These are phyloP conservation scores for Orbicella faveolata DNA, from an alignment of 64 coral and sea anemone species.

Conservation along the genomic window DNA sequence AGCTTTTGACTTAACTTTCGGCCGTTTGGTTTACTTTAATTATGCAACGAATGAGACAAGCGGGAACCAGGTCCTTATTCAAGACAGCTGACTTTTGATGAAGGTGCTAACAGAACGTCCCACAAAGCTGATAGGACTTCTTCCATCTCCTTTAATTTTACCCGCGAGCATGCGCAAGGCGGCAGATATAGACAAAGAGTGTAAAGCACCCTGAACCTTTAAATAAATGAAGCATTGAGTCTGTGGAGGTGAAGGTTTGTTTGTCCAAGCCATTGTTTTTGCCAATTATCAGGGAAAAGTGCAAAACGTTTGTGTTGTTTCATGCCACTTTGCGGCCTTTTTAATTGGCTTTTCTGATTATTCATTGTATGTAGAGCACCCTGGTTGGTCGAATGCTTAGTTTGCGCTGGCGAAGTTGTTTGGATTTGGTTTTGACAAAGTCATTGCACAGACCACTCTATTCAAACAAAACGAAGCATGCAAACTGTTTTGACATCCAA, in stretches of 20 bases:
- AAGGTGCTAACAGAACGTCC: no score
- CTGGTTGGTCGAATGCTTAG: background rate
- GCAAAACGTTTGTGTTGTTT: background rate
- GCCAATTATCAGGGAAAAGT: background rate
- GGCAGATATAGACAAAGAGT: background rate
- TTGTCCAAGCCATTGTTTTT: background rate
- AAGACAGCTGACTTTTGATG: no score
- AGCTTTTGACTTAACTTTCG: no score
- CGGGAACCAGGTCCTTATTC: no score
- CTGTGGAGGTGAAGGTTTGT: background rate
- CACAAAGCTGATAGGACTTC: no score
- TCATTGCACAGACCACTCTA: background rate
- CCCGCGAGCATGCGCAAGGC: background rate
- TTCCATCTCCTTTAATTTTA: background rate
- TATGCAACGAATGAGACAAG: no score
- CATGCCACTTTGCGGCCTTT: background rate
- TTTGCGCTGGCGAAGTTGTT: constrained; percentile 14
- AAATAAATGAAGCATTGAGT: background rate
- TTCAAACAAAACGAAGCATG: constrained; percentile 8
- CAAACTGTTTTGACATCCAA: constrained; percentile 23
- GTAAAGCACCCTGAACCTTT: background rate
- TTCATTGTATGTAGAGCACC: background rate
- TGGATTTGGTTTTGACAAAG: constrained; percentile 15
- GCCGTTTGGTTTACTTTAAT: no score
- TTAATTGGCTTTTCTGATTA: background rate